phyloP scores from a whole-genome alignment of 2,113 vertebrate genomes.

The Garra rufa region DNA sequence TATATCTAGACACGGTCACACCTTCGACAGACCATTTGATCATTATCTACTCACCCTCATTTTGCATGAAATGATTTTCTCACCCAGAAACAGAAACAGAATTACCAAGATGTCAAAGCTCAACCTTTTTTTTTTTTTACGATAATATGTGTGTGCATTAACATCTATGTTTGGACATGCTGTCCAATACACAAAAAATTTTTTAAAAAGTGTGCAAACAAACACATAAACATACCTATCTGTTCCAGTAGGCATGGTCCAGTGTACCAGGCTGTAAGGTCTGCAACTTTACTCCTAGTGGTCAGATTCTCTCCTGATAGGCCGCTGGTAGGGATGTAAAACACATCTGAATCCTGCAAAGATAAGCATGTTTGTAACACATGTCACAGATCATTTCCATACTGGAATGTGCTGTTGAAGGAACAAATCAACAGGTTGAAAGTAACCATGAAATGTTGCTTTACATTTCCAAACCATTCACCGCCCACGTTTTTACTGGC shows the following conservation, averaged over 20 bases:
- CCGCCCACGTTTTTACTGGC: neutral
- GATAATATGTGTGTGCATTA: neutral
- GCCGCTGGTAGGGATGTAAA: constrained; percentile 93
- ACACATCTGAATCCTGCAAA: constrained; percentile 91
- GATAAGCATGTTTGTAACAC: constrained; percentile 28
- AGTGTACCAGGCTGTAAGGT: constrained; percentile 91
- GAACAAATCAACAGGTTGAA: neutral
- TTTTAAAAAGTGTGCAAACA: neutral
- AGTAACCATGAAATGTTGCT: neutral
- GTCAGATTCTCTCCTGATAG: constrained; percentile 94
- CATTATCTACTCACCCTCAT: neutral
- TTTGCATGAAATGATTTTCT: neutral
- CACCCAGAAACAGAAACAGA: neutral
- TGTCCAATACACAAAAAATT: neutral
- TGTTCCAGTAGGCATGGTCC: constrained; percentile 92
- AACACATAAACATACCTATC: constrained; percentile 81
- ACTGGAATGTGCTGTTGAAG: neutral
- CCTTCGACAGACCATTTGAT: neutral
- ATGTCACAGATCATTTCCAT: neutral
- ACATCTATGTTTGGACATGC: neutral
- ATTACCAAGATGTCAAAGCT: neutral
- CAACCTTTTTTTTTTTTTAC: no score
- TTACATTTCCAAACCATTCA: neutral
- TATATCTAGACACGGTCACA: neutral
- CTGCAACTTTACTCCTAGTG: constrained; percentile 78